Evolutionary conservation across 2,797 vertebrate genomes (phyloP).

Genomic region (Mormyrus proboscirostris): DNA sequence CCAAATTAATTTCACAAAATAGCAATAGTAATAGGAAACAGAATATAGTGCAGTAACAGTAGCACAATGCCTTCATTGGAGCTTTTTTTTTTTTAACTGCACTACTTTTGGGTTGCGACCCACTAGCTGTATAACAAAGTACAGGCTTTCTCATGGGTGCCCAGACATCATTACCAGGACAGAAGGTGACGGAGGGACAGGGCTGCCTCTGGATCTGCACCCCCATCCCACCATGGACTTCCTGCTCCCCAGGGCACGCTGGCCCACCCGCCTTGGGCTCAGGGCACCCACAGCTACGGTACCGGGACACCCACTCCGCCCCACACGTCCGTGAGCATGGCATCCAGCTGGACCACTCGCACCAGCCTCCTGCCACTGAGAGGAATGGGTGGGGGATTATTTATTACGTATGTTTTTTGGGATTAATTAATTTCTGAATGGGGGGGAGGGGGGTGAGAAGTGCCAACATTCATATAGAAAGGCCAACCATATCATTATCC

Average conservation of each 20-base stretch:
- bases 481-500: not conserved
- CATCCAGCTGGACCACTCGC: conserved; percentile 76
- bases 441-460: not conserved
- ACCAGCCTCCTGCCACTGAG: conserved; percentile 73
- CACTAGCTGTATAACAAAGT: not conserved
- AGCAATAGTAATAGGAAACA: not conserved
- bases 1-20: not conserved
- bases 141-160: not conserved
- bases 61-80: not conserved
- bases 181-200: conserved; percentile 61
- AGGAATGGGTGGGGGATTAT: not conserved
- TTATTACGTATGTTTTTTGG: not conserved
- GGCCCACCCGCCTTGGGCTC: conserved; percentile 59
- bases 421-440: not conserved
- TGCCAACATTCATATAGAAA: not conserved
- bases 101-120: not conserved
- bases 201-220: conserved; percentile 66
- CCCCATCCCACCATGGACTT: conserved; percentile 54
- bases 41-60: not conserved
- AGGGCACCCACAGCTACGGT: conserved; percentile 75
- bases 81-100: not conserved
- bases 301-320: conserved; percentile 63
- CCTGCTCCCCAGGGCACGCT: conserved; percentile 56
- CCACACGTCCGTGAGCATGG: conserved; percentile 75
- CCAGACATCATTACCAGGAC: conserved; percentile 60